Conservation (phyloP, 1,140 invertebrate species). For the Drosophila watanabei region DNA sequence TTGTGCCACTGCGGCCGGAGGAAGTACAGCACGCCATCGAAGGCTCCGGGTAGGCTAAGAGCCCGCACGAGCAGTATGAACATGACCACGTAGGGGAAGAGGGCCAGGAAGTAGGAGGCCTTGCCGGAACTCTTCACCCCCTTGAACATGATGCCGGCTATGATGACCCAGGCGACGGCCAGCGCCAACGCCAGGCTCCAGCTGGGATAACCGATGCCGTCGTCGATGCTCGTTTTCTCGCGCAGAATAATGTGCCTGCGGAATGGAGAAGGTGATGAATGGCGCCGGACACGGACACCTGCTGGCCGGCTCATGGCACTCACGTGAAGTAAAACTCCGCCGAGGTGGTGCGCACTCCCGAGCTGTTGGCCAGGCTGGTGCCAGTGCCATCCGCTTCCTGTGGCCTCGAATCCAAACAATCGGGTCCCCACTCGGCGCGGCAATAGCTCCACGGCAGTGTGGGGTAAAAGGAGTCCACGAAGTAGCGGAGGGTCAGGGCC, state of each 20-base stretch:
- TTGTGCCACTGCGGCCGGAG: conserved; percentile 91
- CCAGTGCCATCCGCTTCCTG: conserved; percentile 29
- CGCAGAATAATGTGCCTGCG: conserved; percentile 89
- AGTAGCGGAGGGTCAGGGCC: conserved; percentile 91
- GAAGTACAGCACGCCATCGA: conserved; percentile 92
- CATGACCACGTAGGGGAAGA: conserved; percentile 94
- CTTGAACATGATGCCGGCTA: conserved; percentile 91
- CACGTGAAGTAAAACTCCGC: conserved; percentile 88
- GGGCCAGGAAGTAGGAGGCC: conserved; percentile 93
- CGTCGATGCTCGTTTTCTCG: conserved; percentile 89
- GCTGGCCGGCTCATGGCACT: conserved; percentile 59
- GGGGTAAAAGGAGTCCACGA: conserved; percentile 88
- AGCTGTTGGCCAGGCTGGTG: conserved; percentile 11
- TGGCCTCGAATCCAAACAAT: conserved; percentile 67
- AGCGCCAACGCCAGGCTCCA: conserved; percentile 92
- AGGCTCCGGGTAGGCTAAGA: conserved; percentile 91
- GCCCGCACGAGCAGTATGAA: conserved; percentile 90
- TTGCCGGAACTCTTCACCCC: conserved; percentile 93
- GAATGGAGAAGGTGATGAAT: neutral
- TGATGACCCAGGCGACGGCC: conserved; percentile 91
- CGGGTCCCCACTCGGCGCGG: conserved; percentile 87
- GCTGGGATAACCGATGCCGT: conserved; percentile 90
- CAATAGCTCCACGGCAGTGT: conserved; percentile 89
- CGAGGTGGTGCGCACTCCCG: conserved; percentile 85
- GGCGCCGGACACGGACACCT: neutral